Percentiles rank a stretch among this genome's conserved stretches.
phyloP scores from a whole-genome alignment of 2,888 invertebrate genomes.

The Orthosia cruda region DNA sequence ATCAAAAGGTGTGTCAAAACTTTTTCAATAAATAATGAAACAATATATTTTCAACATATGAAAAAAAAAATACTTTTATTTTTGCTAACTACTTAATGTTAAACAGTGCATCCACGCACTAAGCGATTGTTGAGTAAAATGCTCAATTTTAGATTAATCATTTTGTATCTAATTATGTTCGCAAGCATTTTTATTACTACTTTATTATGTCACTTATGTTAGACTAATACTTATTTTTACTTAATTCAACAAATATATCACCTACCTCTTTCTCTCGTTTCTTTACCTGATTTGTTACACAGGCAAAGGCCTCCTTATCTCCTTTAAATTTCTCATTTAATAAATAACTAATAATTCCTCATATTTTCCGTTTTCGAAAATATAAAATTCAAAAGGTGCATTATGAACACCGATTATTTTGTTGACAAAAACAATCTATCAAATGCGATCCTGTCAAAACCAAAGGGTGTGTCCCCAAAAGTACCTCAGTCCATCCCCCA shows the following conservation, averaged over 20 bases:
- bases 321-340: too few relatives aligned
- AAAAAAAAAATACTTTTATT: too few relatives aligned
- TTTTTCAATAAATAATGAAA: too few relatives aligned
- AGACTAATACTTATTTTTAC: slow-evolving; percentile 2
- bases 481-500: slow-evolving; percentile 25
- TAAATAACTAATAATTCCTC: not conserved
- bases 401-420: not conserved
- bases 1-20: too few relatives aligned
- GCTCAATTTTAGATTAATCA: slow-evolving; percentile 27
- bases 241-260: too few relatives aligned
- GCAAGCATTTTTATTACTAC: slow-evolving; percentile 7
- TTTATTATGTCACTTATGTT: slow-evolving; percentile 3
- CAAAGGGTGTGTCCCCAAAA: slow-evolving; percentile 44
- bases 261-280: too few relatives aligned
- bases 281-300: too few relatives aligned
- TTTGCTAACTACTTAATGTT: slow-evolving; percentile 6
- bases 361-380: not conserved
- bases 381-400: not conserved
- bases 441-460: slow-evolving; percentile 15
- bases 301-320: too few relatives aligned
- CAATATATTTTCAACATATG: too few relatives aligned
- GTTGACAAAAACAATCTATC: not conserved
- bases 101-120: slow-evolving; percentile 27
- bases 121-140: slow-evolving; percentile 22
- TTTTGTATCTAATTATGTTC: not conserved